Conservation (phyloP, 2,888 invertebrate species). For the Stomorhina lunata region DNA sequence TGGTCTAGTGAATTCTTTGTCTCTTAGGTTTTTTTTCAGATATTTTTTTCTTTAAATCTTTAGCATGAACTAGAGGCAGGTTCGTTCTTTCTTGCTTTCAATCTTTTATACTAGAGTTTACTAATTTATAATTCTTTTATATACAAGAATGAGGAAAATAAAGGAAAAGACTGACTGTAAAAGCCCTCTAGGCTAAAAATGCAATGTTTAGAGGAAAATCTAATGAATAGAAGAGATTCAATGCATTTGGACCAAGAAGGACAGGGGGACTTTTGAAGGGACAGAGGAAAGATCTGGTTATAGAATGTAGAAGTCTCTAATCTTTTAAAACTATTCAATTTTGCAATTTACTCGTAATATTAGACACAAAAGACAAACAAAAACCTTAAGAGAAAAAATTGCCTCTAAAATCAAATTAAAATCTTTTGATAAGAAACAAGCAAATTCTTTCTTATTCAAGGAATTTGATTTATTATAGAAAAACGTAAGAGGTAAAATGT, state of each 20-base stretch:
- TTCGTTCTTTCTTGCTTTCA: not conserved
- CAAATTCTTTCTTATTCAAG: not conserved
- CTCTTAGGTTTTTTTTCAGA: not conserved
- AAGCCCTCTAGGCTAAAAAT: constrained; percentile 36
- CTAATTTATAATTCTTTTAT: constrained; percentile 30
- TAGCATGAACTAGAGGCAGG: not conserved
- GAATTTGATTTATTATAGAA: constrained; percentile 18
- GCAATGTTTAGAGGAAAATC: constrained; percentile 24
- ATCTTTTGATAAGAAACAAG: constrained; percentile 10
- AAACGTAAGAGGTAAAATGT: not conserved
- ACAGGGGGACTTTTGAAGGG: not conserved
- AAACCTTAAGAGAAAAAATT: not conserved
- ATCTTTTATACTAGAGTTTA: constrained; percentile 6
- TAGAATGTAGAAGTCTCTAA: not conserved
- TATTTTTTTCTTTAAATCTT: not conserved
- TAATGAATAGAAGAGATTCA: constrained; percentile 25
- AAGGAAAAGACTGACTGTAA: constrained; percentile 5
- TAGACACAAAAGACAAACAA: not conserved
- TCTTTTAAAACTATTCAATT: constrained; percentile 3
- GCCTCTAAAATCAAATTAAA: constrained; percentile 14
- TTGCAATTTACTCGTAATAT: constrained; percentile 39
- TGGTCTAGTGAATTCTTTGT: constrained; percentile 62
- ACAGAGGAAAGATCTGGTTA: not conserved
- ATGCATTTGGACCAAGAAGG: not conserved
- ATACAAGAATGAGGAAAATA: not conserved